Evolutionary conservation across 1,140 invertebrate species (phyloP).

Genomic region (Myzus persicae): DNA sequence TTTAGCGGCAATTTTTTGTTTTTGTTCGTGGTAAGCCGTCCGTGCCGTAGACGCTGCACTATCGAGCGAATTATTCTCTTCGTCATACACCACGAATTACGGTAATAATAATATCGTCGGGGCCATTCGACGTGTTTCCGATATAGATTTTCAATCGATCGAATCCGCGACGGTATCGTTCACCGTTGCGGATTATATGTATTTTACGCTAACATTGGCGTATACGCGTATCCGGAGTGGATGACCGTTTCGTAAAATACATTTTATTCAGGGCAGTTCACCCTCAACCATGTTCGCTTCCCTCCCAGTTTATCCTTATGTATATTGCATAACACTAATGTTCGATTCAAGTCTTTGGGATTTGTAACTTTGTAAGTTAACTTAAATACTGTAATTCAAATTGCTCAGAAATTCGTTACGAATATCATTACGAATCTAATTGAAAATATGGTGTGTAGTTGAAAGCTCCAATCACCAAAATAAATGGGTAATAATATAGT

Average conservation of each 20-base stretch:
- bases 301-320: too few relatives aligned
- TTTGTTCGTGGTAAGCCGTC: neutral
- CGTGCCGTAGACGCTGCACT: neutral
- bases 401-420: too few relatives aligned
- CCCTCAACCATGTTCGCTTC: too few relatives aligned
- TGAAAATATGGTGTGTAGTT: neutral
- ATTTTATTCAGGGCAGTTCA: neutral
- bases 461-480: too few relatives aligned
- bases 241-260: neutral
- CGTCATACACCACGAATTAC: neutral
- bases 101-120: neutral
- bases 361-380: too few relatives aligned
- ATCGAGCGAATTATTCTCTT: neutral
- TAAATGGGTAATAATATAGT: too few relatives aligned
- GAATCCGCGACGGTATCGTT: neutral
- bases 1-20: neutral
- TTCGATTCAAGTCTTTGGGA: neutral
- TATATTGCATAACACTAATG: fast-evolving
- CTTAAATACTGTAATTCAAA: neutral
- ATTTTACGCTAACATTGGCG: neutral
- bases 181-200: neutral
- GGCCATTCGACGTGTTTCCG: neutral
- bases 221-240: neutral
- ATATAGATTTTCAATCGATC: neutral
- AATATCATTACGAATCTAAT: too few relatives aligned